Base-by-base conservation (phyloP, 2,113 vertebrate species). In the Guaruba guarouba region DNA sequence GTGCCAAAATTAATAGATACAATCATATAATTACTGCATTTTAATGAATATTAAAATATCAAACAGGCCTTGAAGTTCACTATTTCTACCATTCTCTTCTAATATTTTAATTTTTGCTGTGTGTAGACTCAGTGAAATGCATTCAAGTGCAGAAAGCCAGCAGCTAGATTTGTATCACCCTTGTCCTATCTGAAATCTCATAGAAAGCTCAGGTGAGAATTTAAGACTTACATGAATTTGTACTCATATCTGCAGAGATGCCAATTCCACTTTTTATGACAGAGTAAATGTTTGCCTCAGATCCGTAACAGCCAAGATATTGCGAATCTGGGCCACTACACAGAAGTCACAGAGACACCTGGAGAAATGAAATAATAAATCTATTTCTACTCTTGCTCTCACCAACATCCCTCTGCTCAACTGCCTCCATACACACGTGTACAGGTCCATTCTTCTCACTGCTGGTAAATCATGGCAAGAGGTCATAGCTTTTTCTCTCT, bases 1-100 rank as follows among this genome's bases (percentile, higher is more conserved):
- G 86, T 87, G 82, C 85, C 82, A 82, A 82, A 94, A 95, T 96
- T 94, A 93, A 73, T 88, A 90, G 86, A 96, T 88, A 91, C 76
- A 95, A 94, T 92, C 81, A 96, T 88, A 89, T 93, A 91, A 97
- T 91, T 91, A 68, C 48, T 85, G 61, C 55, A 69, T 86, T 82
- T 54, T 92, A 93, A 86, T 71, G 52, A 94, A 93, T 88, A 92
- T 74, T 88, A 92, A 71, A 79, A 68, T 69, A 79, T 83, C 57
- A 94, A 81, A 63, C 62, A 69, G 73, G 55, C 52, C 90, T 79
- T n/a, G 55, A 83, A 83, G 75, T 88, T 92, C 39, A 51, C 76
- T 33, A 57, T 82, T 95, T 52, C 68, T 74, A 22, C n/a, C 33
- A 12, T 61, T 91, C 76, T 31, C 39, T 61, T 33, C 67, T 43